Evolutionary conservation across 2,113 vertebrate genomes (phyloP).

Genomic region (Phalacrocorax aristotelis): DNA sequence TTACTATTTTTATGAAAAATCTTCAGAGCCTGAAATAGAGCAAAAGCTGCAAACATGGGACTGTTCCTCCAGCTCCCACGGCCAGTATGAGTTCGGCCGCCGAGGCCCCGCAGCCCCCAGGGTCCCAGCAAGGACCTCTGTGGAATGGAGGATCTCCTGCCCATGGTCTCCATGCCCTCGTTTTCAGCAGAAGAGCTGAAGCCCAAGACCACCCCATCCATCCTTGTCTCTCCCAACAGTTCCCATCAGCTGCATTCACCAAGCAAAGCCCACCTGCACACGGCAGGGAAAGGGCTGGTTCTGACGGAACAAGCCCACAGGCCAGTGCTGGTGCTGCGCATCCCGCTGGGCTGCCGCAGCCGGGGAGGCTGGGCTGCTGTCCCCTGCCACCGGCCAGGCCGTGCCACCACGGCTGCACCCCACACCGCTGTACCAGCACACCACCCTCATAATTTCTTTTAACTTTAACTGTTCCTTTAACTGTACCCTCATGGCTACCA

Average conservation of each 20-base stretch:
- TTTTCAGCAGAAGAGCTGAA: not conserved
- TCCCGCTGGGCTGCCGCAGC: not conserved
- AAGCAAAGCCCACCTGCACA: not conserved
- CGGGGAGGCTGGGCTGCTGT: not conserved
- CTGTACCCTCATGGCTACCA: not conserved
- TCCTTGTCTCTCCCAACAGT: not conserved
- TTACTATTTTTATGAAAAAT: not conserved
- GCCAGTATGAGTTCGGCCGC: fast-evolving
- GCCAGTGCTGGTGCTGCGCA: not conserved
- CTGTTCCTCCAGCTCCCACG: not conserved
- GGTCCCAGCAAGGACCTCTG: not conserved
- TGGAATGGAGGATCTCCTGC: not conserved
- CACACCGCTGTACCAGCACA: not conserved
- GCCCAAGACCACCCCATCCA: too few species aligned
- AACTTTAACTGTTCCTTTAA: not conserved
- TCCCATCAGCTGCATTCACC: not conserved
- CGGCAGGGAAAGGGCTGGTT: not conserved
- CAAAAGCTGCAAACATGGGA: not conserved
- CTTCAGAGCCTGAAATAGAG: not conserved
- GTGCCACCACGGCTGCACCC: not conserved
- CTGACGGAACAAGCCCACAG: not conserved
- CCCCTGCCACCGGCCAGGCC: too few species aligned
- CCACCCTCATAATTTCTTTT: not conserved
- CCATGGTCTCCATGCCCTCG: too few species aligned
- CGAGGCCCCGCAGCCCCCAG: fast-evolving